Conservation (phyloP, 2,113 vertebrate species). For the Otocyon megalotis region DNA sequence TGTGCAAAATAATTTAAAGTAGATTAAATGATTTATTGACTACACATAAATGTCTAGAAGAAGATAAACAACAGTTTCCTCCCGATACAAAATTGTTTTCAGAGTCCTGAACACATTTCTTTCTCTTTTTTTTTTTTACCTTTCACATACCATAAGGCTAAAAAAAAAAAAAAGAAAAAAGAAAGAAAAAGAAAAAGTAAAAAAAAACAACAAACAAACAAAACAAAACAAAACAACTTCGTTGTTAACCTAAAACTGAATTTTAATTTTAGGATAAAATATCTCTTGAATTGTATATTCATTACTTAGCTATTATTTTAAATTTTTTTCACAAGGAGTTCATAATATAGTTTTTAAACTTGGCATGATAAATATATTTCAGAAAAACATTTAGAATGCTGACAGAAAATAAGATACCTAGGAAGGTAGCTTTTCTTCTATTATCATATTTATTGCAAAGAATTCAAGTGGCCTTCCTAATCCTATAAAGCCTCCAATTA, state of each 20-base stretch:
- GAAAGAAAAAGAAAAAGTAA: too few species aligned
- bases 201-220: too few species aligned
- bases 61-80: conserved; percentile 68
- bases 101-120: not conserved
- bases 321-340: not conserved
- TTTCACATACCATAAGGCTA: not conserved
- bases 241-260: not conserved
- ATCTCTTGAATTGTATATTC: not conserved
- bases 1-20: conserved; percentile 80
- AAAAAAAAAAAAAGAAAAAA: not conserved
- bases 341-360: not conserved
- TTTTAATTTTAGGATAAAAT: conserved; percentile 8
- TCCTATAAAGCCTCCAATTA: not conserved
- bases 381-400: conserved; percentile 24
- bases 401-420: not conserved
- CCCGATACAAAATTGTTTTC: not conserved
- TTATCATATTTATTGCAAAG: not conserved
- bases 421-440: not conserved
- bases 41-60: conserved; percentile 53
- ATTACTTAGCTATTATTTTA: not conserved
- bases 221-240: too few species aligned
- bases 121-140: not conserved
- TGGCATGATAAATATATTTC: not conserved
- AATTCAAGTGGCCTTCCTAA: not conserved
- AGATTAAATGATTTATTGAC: conserved; percentile 81